Evolutionary conservation across 2,113 vertebrate species (phyloP), one percentile per base, ranked within the genome.

Genomic region (Ailuropoda melanoleuca): DNA sequence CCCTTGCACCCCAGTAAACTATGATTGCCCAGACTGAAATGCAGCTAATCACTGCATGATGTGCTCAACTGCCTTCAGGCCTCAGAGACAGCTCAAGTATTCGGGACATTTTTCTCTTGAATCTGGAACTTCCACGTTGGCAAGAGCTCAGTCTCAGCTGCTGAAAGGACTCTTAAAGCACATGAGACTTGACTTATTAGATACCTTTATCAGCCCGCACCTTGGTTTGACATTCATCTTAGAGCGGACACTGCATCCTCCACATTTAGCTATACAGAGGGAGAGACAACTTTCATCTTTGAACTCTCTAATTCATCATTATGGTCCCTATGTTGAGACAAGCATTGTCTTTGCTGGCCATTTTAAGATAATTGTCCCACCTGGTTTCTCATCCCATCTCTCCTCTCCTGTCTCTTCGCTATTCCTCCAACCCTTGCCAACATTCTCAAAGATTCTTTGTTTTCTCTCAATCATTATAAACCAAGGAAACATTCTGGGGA

Each of bases 101-200:
- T 46, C 3, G 21, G 23, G 58, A 92, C 23, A 83, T 77, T 82
- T 55, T n/a, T 43, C 53, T 53, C 74, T 85, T 93, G 31, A 88
- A 46, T 74, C 68, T 96, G 66, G 3, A 17, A 17, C 13, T 91
- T 82, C 26, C 58, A 68, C 66, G 74, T 21, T 97, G 74, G 80
- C 24, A 97, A 94, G 94, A 92, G 77, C 31, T 53, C 17, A 56
- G 15, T 2, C 29, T 96, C 94, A 91, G 17, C 4, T 88, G 4
- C 68, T 60, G 90, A 87, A 82, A 64, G 24, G 82, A 96, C 34
- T 90, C 96, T 95, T 50, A 89, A 97, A 95, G 0, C 0, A 83
- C 2, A 0, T 34, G 43, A 97, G 29, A 92, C 11, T 21, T 31
- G 6, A 88, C 37, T 96, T 96, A 77, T 90, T 94, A 87, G 70